Percentiles rank a stretch among this genome's conserved stretches.
These are phyloP conservation scores for Plecturocebus donacophilus DNA, from an alignment of 2,113 vertebrate species.

Conservation along the genomic window DNA sequence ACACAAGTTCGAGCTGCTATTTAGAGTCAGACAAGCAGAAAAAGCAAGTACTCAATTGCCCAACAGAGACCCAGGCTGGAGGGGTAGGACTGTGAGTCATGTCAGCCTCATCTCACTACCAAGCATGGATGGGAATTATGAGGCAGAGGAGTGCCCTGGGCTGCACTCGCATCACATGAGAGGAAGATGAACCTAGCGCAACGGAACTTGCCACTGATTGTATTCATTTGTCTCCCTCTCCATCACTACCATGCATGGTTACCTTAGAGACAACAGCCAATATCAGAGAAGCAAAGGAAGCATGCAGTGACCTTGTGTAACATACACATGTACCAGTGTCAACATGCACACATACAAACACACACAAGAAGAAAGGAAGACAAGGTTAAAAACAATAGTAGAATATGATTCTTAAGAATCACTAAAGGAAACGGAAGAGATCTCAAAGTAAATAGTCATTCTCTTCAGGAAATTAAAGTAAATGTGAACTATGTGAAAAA, in stretches of 20 bases:
- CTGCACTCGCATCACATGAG: too few relatives aligned
- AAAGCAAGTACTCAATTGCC: too few relatives aligned
- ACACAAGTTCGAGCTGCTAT: fast-evolving
- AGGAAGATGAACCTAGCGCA: not conserved
- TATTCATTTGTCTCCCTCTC: not conserved
- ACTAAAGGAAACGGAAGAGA: not conserved
- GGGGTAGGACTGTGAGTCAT: fast-evolving
- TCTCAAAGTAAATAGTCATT: not conserved
- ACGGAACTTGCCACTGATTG: not conserved
- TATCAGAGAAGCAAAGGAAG: not conserved
- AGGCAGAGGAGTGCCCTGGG: not conserved
- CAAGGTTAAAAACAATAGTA: fast-evolving
- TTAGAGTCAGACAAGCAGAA: not conserved
- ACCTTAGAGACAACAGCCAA: fast-evolving
- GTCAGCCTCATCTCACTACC: too few relatives aligned
- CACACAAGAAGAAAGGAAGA: too few relatives aligned
- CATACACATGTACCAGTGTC: not conserved
- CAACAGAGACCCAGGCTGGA: not conserved
- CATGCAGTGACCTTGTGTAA: not conserved
- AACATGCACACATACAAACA: too few relatives aligned
- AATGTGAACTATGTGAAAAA: not conserved
- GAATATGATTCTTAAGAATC: not conserved
- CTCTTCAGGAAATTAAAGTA: not conserved
- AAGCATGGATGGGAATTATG: not conserved
- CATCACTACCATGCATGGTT: too few relatives aligned